Base-by-base conservation (phyloP, 2,797 vertebrate genomes). In the Acridotheres tristis region DNA sequence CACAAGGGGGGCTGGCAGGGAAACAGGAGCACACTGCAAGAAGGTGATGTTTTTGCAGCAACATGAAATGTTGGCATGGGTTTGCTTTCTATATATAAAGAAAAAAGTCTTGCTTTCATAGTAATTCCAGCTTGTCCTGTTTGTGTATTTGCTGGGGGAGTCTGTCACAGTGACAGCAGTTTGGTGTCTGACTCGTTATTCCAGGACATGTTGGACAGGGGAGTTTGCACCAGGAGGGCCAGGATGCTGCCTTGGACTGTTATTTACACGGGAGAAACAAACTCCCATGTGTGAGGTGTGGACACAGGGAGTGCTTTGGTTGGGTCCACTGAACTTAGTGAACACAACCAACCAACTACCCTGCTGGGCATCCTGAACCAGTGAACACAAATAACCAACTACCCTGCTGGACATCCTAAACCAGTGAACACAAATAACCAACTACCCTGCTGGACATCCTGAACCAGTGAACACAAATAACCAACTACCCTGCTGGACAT, bases 201-300 rank as follows among this genome's bases (percentile, higher is more conserved):
- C 32, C 47, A 29, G 81, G 12, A 26, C 77, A 21, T 25, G 42
- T 26, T 45, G 90, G 80, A 17, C 27, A 48, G 38, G 48, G 72
- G 18, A 62, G 16, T 25, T 84, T 23, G 80, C 54, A 40, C 9
- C 43, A 72, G 50, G 13, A 63, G 3, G 65, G n/a, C 71, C 59
- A 67, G 48, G 83, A 59, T 0, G 1, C 75, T 74, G 76, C 73
- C 76, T 63, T 23, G n/a, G 14, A 1, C 8, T 16, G 51, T 38
- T 36, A 11, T 1, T 8, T 3, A 10, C 32, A 54, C 11, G 5
- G 66, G 71, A 48, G 58, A 81, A 72, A 7, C 51, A 71, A 14
- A 32, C 22, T 36, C 9, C 0, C 11, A 4, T 0, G 2, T 18
- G n/a, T 38, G 42, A 47, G 34, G 18, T 42, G 43, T 34, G 67